Conservation (phyloP, 2,888 invertebrate genomes). For the Formica aserva region DNA sequence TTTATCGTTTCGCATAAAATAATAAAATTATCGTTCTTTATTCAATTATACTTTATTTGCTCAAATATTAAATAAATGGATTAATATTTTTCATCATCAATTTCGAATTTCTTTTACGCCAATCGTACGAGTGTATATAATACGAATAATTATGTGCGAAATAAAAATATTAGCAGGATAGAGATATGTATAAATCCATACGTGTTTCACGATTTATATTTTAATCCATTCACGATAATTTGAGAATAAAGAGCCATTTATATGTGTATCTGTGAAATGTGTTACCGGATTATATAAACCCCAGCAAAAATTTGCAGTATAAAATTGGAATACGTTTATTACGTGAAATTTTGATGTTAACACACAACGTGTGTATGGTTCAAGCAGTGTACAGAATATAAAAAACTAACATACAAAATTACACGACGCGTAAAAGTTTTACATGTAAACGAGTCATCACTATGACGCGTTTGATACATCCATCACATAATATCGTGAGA, state of each 20-base stretch:
- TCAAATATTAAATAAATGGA: constrained; percentile 38
- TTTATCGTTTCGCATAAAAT: constrained; percentile 25
- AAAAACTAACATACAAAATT: constrained; percentile 15
- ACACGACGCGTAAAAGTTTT: background rate
- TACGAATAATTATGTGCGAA: background rate
- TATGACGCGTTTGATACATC: background rate
- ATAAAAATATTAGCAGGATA: background rate
- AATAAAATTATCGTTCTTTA: background rate
- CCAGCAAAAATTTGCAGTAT: background rate
- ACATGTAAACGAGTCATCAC: background rate
- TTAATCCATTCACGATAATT: constrained; percentile 30
- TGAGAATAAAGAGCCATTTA: constrained; percentile 24
- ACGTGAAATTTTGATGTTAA: constrained; percentile 15
- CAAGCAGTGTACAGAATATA: background rate
- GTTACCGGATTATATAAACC: background rate
- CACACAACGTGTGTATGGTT: background rate
- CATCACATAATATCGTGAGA: background rate
- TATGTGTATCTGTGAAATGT: background rate
- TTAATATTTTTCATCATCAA: background rate
- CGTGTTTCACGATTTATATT: constrained; percentile 20
- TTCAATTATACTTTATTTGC: background rate
- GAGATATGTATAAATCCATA: background rate
- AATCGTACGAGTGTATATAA: background rate
- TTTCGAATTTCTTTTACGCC: background rate
- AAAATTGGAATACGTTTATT: background rate